Base-by-base conservation (phyloP, 2,888 invertebrate genomes). In the Agonopterix arenella region DNA sequence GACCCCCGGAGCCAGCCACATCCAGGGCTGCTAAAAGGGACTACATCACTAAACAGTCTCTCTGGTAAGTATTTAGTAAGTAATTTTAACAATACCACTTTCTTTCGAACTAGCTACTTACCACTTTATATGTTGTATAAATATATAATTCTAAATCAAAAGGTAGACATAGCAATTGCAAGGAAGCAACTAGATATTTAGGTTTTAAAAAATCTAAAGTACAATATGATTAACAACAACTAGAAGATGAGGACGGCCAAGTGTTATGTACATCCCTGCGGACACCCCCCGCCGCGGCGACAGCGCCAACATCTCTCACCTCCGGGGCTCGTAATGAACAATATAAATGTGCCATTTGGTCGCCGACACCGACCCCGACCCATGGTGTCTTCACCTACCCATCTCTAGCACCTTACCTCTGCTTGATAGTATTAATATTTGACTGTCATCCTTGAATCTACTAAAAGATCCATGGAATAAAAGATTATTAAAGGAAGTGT, bases 221-320 rank as follows among this genome's bases (percentile, higher is more conserved):
- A 7, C 5, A 28, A 28, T 28, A 7, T 28, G 5, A 5, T 7
- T 5, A 28, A 28, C 28, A 28, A 28, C 7, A 28, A 28, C n/a
- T 40, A n/a, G 40, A 40, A n/a, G 10, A 40, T 9, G n/a, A 40
- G 40, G 9, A 3, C 40, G 5, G n/a, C 40, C n/a, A 10, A n/a
- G 40, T 40, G 40, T n/a, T n/a, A n/a, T n/a, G n/a, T n/a, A n/a
- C 11, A 36, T 7, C 41, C 47, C 7, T 47, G 37, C 8, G 28
- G 36, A 16, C 79, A 84, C 61, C 84, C 83, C 82, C 84, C 68
- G 82, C 63, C 55, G 86, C 63, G 79, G 60, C 59, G 68, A 68
- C 76, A 70, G 84, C 84, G 84, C 83, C 84, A 71, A 80, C 84
- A 80, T 82, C 84, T 88, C 86, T 85, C 88, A 85, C 88, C 86